Evolutionary conservation across 53 echinoderm and acorn worm genomes (phyloP).

Genomic region (Echinarachnius parma): DNA sequence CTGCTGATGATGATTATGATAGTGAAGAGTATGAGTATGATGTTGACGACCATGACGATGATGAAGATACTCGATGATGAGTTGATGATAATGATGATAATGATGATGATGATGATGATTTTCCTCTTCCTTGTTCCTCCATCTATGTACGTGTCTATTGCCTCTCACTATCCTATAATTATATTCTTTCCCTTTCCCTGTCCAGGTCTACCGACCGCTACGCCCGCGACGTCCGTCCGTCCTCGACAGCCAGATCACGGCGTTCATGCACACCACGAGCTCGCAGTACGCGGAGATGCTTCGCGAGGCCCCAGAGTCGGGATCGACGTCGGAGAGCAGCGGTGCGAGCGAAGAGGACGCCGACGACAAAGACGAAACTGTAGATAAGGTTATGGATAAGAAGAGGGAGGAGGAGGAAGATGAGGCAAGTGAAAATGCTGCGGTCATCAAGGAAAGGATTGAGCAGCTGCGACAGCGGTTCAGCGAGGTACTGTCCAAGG

Average conservation of each 20-base stretch:
- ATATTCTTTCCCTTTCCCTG: neutral
- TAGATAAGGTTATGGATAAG: neutral
- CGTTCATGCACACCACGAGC: conserved; percentile 42
- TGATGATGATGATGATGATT: conserved; percentile 1
- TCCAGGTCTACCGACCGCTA: conserved; percentile 7
- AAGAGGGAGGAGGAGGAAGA: neutral
- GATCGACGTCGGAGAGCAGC: conserved; percentile 10
- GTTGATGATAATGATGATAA: conserved; percentile 23
- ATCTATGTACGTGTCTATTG: neutral
- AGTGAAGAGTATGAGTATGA: too few species aligned
- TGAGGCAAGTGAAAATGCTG: neutral
- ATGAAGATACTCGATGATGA: too few species aligned
- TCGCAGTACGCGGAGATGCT: conserved; percentile 39
- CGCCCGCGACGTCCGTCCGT: conserved; percentile 36
- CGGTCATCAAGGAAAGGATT: neutral
- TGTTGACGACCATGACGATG: neutral
- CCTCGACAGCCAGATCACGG: conserved; percentile 32
- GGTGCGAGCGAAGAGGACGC: neutral
- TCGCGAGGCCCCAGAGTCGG: conserved; percentile 16
- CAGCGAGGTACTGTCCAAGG: conserved; percentile 19
- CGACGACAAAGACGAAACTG: neutral
- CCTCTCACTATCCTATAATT: neutral
- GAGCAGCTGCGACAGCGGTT: conserved; percentile 7
- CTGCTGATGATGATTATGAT: too few species aligned
- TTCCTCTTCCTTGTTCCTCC: neutral